Conservation (phyloP, 1,140 invertebrate genomes). For the Reticulitermes speratus region DNA sequence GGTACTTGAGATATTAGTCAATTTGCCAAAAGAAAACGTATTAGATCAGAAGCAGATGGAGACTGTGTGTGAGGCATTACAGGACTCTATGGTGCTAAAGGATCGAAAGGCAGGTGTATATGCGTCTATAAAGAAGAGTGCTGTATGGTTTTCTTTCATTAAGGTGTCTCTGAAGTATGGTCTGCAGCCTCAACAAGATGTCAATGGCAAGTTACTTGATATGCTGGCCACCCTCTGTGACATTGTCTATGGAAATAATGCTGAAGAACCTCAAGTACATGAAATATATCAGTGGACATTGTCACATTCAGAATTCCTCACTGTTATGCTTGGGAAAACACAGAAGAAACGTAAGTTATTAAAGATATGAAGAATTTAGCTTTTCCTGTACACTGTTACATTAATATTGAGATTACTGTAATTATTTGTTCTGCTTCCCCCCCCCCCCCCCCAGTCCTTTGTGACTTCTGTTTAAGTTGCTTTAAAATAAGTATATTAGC, state of each 20-base stretch:
- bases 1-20: neutral
- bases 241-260: constrained; percentile 52
- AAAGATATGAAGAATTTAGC: neutral
- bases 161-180: neutral
- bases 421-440: too few species aligned
- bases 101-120: too few species aligned
- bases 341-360: constrained; percentile 46
- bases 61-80: neutral
- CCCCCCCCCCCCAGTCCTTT: too few species aligned
- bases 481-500: too few species aligned
- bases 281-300: constrained; percentile 70
- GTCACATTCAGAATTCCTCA: constrained; percentile 71
- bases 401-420: too few species aligned
- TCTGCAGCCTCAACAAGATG: neutral
- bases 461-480: too few species aligned
- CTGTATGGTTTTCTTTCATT: neutral
- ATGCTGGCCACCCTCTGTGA: constrained; percentile 57
- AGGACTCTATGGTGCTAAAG: neutral
- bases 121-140: neutral
- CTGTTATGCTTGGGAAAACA: constrained; percentile 56
- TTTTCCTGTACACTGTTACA: too few species aligned
- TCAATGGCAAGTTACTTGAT: constrained; percentile 50
- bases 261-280: constrained; percentile 52
- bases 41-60: neutral
- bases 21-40: neutral